Evolutionary conservation across 2,797 vertebrate genomes (phyloP).

Genomic region (Hozukius guyotensis): DNA sequence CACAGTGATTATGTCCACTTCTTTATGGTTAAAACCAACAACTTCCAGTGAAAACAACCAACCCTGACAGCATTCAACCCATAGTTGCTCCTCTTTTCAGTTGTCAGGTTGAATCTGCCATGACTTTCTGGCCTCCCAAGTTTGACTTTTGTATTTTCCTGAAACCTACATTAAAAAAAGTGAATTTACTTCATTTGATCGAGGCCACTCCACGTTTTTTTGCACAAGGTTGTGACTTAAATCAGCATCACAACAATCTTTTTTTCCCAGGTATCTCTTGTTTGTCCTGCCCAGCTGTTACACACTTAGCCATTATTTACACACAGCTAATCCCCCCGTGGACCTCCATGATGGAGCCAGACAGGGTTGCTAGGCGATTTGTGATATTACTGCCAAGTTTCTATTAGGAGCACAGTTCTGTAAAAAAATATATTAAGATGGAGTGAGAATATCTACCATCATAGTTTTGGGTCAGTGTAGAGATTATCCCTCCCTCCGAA

Average conservation of each 20-base stretch:
- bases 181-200: neutral
- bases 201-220: neutral
- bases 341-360: conserved; percentile 29
- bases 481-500: conserved; percentile 19
- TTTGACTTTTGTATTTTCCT: neutral
- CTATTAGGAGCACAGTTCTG: conserved; percentile 23
- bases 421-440: conserved; percentile 33
- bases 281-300: conserved; percentile 18
- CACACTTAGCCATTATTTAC: conserved; percentile 30
- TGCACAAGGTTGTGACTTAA: neutral
- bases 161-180: neutral
- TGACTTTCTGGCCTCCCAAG: neutral
- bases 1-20: too few relatives aligned
- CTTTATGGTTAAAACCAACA: neutral
- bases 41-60: neutral
- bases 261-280: neutral
- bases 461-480: neutral
- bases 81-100: neutral
- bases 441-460: conserved; percentile 3
- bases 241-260: conserved; percentile 4
- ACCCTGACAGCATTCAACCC: neutral
- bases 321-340: conserved; percentile 23
- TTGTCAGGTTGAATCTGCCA: conserved; percentile 3
- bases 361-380: conserved; percentile 49
- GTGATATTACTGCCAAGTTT: conserved; percentile 41